phyloP scores from a whole-genome alignment of 2,797 vertebrate species.

The Anguilla anguilla region DNA sequence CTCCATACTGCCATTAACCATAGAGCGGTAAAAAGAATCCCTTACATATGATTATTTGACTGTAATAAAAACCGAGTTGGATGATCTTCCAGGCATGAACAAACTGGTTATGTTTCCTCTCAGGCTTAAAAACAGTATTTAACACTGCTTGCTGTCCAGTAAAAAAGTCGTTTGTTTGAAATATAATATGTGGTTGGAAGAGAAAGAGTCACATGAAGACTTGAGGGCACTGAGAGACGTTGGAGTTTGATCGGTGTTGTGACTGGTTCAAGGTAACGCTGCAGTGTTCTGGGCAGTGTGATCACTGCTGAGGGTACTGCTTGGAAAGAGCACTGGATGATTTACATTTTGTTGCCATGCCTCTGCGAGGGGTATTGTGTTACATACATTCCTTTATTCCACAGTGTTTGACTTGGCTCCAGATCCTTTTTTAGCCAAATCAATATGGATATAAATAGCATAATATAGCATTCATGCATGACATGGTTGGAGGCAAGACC shows the following conservation, averaged over 20 bases:
- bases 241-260: not conserved
- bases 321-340: not conserved
- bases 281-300: not conserved
- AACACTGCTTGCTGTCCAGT: not conserved
- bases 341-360: slow-evolving; percentile 7
- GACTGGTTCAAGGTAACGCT: not conserved
- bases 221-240: not conserved
- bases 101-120: not conserved
- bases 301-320: not conserved
- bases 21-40: not conserved
- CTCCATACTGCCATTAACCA: not conserved
- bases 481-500: not conserved
- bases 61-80: not conserved
- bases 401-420: not conserved
- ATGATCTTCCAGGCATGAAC: not conserved
- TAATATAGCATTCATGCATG: slow-evolving; percentile 4
- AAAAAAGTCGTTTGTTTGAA: not conserved
- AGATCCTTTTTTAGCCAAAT: not conserved
- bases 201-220: not conserved
- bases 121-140: not conserved
- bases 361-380: not conserved
- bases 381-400: slow-evolving; percentile 10
- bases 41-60: not conserved
- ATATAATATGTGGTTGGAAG: not conserved
- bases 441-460: slow-evolving; percentile 3